phyloP scores from a whole-genome alignment of 2,888 invertebrate genomes.

The Dolomedes plantarius region DNA sequence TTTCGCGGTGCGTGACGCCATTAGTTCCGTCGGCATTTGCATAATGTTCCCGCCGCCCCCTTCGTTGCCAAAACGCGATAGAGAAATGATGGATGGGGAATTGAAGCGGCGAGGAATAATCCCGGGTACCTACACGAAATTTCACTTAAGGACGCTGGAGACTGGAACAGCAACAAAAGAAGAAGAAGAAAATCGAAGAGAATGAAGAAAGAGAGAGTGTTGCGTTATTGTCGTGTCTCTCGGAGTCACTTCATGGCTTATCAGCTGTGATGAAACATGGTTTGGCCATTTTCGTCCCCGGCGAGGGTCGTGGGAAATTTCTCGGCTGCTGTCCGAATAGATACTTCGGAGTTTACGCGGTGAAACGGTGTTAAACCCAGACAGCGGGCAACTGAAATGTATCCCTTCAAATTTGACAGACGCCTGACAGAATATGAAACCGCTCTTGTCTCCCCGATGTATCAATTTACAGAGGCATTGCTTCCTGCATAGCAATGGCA shows the following conservation, averaged over 20 bases:
- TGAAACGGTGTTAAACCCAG: too few species aligned
- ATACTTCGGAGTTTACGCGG: background rate
- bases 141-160: slow-evolving; percentile 6
- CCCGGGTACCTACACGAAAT: background rate
- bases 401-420: too few species aligned
- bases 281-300: background rate
- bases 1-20: background rate
- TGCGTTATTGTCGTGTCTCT: background rate
- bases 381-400: too few species aligned
- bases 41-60: slow-evolving; percentile 1
- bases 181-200: background rate
- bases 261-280: background rate
- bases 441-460: too few species aligned
- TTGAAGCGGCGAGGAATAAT: background rate
- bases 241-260: background rate
- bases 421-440: too few species aligned
- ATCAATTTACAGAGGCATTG: too few species aligned
- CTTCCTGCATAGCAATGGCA: too few species aligned
- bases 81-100: slow-evolving; percentile 37
- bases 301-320: slow-evolving; percentile 3
- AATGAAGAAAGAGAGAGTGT: background rate
- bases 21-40: background rate
- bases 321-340: background rate
- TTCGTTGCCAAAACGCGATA: slow-evolving; percentile 7
- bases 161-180: background rate